Conservation (phyloP, 2,797 vertebrate species). For the Sphenodon punctatus region DNA sequence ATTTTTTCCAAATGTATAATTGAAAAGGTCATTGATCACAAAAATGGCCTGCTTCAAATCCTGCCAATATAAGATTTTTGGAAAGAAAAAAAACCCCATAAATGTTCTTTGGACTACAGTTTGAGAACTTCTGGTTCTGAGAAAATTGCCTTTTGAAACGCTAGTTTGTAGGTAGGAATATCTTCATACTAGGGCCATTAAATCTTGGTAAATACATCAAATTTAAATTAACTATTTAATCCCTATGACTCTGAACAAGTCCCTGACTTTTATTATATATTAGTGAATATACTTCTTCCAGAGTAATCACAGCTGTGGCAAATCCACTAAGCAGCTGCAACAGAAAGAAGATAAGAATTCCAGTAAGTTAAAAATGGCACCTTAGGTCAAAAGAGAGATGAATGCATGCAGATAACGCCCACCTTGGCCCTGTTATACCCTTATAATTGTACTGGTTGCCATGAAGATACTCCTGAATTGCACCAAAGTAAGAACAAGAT, state of each 20-base stretch:
- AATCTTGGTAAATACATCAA: not conserved
- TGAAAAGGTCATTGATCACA: too few relatives aligned
- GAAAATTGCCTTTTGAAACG: not conserved
- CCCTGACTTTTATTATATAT: not conserved
- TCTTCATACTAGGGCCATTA: not conserved
- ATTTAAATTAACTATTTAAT: too few relatives aligned
- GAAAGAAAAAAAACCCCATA: too few relatives aligned
- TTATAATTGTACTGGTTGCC: accelerated
- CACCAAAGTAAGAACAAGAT: not conserved
- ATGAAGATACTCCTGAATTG: not conserved
- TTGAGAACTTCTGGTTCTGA: not conserved
- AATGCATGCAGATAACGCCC: not conserved
- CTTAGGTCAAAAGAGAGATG: not conserved
- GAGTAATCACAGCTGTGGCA: slow-evolving; percentile 1
- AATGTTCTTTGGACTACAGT: not conserved
- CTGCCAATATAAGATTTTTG: too few relatives aligned
- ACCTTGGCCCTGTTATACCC: not conserved
- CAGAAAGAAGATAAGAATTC: not conserved
- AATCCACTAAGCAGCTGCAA: accelerated
- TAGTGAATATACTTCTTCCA: not conserved
- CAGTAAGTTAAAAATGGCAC: not conserved
- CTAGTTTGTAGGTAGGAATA: not conserved
- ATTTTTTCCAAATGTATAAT: too few relatives aligned
- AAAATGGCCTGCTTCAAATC: too few relatives aligned
- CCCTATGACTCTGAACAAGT: not conserved